Evolutionary conservation across 2,113 vertebrate species (phyloP).

Genomic region (Hiodon alosoides): DNA sequence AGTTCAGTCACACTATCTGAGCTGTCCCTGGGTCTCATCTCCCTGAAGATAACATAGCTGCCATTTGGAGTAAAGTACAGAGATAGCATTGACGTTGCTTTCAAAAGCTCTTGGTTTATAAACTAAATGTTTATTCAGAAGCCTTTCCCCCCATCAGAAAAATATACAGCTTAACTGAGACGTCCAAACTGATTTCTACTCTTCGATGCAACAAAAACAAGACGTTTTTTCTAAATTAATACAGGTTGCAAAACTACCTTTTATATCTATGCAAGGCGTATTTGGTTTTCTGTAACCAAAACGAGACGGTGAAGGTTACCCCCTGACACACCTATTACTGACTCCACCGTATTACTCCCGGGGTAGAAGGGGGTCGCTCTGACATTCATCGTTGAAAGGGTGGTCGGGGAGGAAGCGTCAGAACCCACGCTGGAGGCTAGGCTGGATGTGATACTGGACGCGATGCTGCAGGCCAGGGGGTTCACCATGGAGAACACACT

Average conservation of each 20-base stretch:
- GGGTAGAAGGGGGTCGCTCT: constrained; percentile 73
- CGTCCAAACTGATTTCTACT: too few relatives aligned
- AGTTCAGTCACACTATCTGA: neutral
- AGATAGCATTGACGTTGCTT: neutral
- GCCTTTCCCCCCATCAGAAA: too few relatives aligned
- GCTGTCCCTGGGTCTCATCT: neutral
- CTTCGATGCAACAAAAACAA: neutral
- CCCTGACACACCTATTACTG: constrained; percentile 69
- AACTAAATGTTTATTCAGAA: too few relatives aligned
- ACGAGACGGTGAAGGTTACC: neutral
- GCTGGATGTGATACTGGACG: constrained; percentile 81
- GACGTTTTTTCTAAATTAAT: neutral
- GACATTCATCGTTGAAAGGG: constrained; percentile 71
- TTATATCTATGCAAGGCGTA: neutral
- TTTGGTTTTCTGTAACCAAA: too few relatives aligned
- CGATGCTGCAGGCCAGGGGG: constrained; percentile 75
- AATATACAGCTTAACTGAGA: too few relatives aligned
- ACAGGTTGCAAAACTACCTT: neutral
- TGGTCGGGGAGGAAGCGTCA: constrained; percentile 77
- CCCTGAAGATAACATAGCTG: neutral
- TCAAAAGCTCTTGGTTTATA: neutral
- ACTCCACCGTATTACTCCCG: constrained; percentile 74
- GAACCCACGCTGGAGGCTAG: constrained; percentile 82
- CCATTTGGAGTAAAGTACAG: neutral
- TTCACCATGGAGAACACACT: constrained; percentile 73